A percentile compares a stretch with the other conserved stretches of the same genome.
phyloP scores from a whole-genome alignment of 2,113 vertebrate genomes.

The Thunnus maccoyii region DNA sequence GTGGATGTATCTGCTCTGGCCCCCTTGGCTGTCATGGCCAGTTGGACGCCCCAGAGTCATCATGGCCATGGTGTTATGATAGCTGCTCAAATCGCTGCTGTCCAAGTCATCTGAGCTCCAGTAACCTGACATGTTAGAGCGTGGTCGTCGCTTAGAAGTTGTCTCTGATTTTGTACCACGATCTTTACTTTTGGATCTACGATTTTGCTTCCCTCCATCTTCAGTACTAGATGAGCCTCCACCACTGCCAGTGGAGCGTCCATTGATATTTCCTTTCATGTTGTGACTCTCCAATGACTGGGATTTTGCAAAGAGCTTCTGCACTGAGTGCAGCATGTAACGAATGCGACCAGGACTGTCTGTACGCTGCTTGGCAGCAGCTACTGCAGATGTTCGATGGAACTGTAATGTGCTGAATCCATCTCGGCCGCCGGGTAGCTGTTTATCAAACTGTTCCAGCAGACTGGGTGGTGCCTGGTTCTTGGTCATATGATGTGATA shows the following conservation, averaged over 20 bases:
- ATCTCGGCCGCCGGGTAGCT: constrained; percentile 92
- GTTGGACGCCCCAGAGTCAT: constrained; percentile 91
- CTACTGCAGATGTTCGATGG: constrained; percentile 86
- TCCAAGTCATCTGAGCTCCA: constrained; percentile 98
- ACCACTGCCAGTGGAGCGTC: constrained; percentile 83
- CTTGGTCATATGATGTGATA: constrained; percentile 85
- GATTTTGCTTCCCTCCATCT: constrained; percentile 89
- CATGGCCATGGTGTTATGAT: constrained; percentile 92
- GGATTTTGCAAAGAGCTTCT: constrained; percentile 94
- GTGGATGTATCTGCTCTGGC: constrained; percentile 89
- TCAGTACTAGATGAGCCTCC: constrained; percentile 82
- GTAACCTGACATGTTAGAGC: constrained; percentile 98
- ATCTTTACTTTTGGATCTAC: constrained; percentile 98
- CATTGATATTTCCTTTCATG: constrained; percentile 91
- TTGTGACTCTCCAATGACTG: constrained; percentile 90
- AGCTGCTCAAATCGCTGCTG: constrained; percentile 92
- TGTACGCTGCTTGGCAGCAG: constrained; percentile 91
- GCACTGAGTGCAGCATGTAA: constrained; percentile 96
- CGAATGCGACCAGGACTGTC: constrained; percentile 98
- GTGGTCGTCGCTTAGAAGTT: constrained; percentile 91
- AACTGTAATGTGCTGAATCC: constrained; percentile 99
- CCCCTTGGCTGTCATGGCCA: constrained; percentile 85
- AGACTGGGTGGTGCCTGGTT: constrained; percentile 93
- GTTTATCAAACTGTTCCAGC: constrained; percentile 94
- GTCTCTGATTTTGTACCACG: constrained; percentile 91